phyloP scores from a whole-genome alignment of 2,888 invertebrate species.

The Stratiomys singularior region DNA sequence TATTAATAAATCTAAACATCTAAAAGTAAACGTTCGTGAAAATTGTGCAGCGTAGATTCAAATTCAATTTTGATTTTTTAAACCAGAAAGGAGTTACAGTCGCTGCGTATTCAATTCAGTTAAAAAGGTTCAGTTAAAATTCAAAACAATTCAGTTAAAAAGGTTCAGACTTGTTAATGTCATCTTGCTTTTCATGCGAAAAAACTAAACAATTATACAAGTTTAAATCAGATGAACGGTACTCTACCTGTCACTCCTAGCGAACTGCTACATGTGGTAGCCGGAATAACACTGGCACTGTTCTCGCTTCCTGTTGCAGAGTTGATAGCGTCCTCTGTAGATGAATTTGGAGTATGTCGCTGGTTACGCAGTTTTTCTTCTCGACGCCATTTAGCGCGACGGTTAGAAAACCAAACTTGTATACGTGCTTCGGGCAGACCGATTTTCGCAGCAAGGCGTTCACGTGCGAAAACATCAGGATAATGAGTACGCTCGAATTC shows the following conservation, averaged over 20 bases:
- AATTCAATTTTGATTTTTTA: too few species aligned
- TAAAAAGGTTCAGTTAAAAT: too few species aligned
- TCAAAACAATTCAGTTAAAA: too few species aligned
- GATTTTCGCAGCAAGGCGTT: conserved; percentile 95
- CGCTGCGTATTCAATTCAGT: too few species aligned
- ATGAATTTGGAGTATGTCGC: conserved; percentile 69
- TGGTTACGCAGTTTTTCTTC: conserved; percentile 98
- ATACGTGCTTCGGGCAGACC: conserved; percentile 99
- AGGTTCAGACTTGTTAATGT: too few species aligned
- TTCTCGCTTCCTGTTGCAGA: conserved; percentile 56
- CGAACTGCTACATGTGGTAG: conserved; percentile 61
- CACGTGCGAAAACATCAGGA: conserved; percentile 96
- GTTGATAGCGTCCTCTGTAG: conserved; percentile 51
- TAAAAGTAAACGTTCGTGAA: too few species aligned
- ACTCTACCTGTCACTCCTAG: conserved; percentile 59
- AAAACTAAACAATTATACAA: too few species aligned
- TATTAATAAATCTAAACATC: too few species aligned
- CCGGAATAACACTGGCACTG: conserved; percentile 56
- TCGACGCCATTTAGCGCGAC: conserved; percentile 98
- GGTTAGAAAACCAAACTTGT: conserved; percentile 98
- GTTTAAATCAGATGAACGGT: background rate
- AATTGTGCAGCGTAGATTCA: too few species aligned
- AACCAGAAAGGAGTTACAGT: too few species aligned
- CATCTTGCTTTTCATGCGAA: background rate
- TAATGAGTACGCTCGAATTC: conserved; percentile 98